Evolutionary conservation across 2,113 vertebrate species (phyloP).

Genomic region (Mobula hypostoma): DNA sequence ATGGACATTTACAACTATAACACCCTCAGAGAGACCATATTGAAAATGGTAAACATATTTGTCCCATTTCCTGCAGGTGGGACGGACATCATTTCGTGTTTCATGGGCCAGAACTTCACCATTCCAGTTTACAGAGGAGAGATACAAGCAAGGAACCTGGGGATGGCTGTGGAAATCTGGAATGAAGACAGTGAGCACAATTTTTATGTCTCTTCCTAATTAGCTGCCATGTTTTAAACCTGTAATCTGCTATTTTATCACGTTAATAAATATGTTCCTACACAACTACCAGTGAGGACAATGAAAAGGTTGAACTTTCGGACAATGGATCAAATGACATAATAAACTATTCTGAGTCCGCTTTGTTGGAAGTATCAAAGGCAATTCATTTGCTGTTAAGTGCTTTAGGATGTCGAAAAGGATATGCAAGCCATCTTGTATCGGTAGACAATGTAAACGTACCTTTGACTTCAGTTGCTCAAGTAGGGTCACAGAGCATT

Average conservation of each 20-base stretch:
- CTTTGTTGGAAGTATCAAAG: too few relatives aligned
- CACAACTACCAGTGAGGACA: not conserved
- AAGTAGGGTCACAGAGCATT: too few relatives aligned
- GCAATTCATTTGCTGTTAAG: too few relatives aligned
- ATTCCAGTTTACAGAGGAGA: constrained; percentile 86
- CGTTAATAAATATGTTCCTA: not conserved
- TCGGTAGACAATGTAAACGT: too few relatives aligned
- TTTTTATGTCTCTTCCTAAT: not conserved
- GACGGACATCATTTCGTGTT: constrained; percentile 93
- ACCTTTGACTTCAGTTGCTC: not conserved
- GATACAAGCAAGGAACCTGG: constrained; percentile 80
- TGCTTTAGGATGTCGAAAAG: too few relatives aligned
- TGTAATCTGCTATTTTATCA: not conserved
- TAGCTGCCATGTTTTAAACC: not conserved
- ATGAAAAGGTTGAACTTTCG: not conserved
- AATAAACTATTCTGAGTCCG: not conserved
- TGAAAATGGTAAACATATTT: not conserved
- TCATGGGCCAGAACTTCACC: constrained; percentile 86
- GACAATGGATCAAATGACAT: not conserved
- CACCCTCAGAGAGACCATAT: not conserved
- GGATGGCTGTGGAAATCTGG: constrained; percentile 89
- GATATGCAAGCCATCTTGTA: too few relatives aligned
- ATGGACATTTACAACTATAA: not conserved
- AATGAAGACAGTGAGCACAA: constrained; percentile 65
- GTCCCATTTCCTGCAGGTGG: constrained; percentile 62